Evolutionary conservation across 1,140 invertebrate genomes (phyloP), one percentile per base, ranked within the genome.

Genomic region (Tetranychus cinnabarinus): DNA sequence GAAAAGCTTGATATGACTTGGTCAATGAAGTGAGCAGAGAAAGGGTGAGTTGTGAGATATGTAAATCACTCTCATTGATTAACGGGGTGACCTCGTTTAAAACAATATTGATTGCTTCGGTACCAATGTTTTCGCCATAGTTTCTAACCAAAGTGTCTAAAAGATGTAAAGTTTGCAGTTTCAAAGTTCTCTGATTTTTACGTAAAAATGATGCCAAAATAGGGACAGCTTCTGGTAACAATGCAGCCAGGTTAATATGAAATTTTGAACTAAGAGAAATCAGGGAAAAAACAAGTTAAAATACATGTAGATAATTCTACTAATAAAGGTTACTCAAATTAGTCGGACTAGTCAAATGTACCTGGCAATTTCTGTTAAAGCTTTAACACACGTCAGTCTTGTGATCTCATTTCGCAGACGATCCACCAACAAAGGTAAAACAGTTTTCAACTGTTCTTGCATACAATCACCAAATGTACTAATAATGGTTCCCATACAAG

Each of bases 361-460:
- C 72, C 71, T 82, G 39, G 91, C 90, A 62, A 97, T 87, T 75
- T 89, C 88, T 0, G 88, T 95, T 1, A 97, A 74, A 10, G 93
- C 88, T 67, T 96, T 96, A 0, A 97, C 92, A 3, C 91, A 89
- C 0, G 91, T 96, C 7, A 97, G 74, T 42, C 95, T 77, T 2
- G 93, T 97, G 39, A 97, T 96, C 77, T 98, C 95, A 72, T 97
- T 98, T 58, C 84, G 82, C 23, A 98, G 71, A 64, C 92, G 79
- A 70, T 97, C 92, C 68, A 97, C 75, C 68, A 97, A 91, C 68
- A 97, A 85, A 3, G 91, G 89, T 61, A 97, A 74, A 73, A 89
- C 95, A 12, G 80, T 78, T 2, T 78, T 78, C 48, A 96, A 75
- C 71, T 95, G 86, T n/a, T 68, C 35, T 67, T 79, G 74, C 48